A percentile compares a stretch with the other conserved stretches of the same genome.
phyloP scores from a whole-genome alignment of 2,888 invertebrate species.

The Miltochrista miniata region DNA sequence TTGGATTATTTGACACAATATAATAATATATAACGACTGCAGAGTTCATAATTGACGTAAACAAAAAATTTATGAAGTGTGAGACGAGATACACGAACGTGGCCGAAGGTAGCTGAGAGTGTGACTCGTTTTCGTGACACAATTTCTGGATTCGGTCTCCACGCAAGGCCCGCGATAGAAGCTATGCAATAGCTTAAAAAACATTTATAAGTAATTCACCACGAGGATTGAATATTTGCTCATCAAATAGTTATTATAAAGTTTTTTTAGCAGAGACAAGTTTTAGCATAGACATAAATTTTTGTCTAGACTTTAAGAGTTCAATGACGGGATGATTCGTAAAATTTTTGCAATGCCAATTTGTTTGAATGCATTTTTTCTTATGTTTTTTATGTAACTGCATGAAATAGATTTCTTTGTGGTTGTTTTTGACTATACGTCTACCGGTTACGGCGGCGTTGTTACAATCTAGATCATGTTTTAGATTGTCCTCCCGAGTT shows the following conservation, averaged over 20 bases:
- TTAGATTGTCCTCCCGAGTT: conserved; percentile 73
- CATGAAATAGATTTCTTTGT: conserved; percentile 75
- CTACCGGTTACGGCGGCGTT: conserved; percentile 68
- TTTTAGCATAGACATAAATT: conserved; percentile 47
- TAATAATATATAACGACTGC: too few species aligned
- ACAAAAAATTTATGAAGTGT: too few species aligned
- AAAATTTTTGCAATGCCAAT: conserved; percentile 62
- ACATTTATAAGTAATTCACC: conserved; percentile 48
- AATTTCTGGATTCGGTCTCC: too few species aligned
- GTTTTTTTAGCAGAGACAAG: conserved; percentile 55
- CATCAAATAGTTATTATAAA: conserved; percentile 63
- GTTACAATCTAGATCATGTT: conserved; percentile 78
- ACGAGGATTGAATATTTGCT: conserved; percentile 54
- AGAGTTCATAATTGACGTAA: too few species aligned
- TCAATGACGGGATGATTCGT: conserved; percentile 80
- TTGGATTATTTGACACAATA: too few species aligned
- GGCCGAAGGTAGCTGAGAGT: too few species aligned
- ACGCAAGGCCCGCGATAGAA: too few species aligned
- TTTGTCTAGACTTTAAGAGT: conserved; percentile 65
- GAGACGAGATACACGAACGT: too few species aligned
- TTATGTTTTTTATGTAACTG: conserved; percentile 58
- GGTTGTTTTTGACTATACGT: conserved; percentile 70
- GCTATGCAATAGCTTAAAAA: too few species aligned
- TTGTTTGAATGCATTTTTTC: conserved; percentile 68
- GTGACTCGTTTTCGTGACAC: too few species aligned